phyloP scores from a whole-genome alignment of 2,797 vertebrate genomes.

The Syngnathus acus region DNA sequence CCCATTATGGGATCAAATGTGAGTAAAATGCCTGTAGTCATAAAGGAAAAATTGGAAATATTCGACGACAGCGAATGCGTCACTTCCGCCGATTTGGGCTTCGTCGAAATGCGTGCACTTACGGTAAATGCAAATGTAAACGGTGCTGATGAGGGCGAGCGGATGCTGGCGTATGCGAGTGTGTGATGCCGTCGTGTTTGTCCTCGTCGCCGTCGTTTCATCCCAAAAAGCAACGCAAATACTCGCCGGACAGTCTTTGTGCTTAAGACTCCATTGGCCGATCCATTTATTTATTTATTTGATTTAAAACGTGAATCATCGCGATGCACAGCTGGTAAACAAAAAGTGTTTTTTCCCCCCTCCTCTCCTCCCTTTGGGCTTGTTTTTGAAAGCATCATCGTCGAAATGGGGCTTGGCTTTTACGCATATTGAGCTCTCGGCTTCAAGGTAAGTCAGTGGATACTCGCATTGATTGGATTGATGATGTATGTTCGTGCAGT shows the following conservation, averaged over 20 bases:
- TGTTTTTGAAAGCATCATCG: constrained; percentile 18
- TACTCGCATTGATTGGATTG: neutral
- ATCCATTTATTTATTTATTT: neutral
- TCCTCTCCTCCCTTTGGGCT: neutral
- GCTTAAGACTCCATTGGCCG: neutral
- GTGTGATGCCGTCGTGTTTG: constrained; percentile 70
- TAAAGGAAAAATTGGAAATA: neutral
- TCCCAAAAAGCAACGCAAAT: constrained; percentile 40
- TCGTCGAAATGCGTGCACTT: constrained; percentile 54
- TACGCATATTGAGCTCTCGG: constrained; percentile 28
- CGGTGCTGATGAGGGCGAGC: constrained; percentile 71
- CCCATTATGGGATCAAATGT: too few relatives aligned
- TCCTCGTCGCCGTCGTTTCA: constrained; percentile 76
- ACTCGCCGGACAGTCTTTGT: neutral
- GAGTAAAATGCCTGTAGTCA: too few relatives aligned
- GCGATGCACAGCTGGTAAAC: constrained; percentile 10
- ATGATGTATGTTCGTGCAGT: neutral
- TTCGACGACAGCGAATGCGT: constrained; percentile 20
- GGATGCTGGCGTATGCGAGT: constrained; percentile 30
- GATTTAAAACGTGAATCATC: neutral
- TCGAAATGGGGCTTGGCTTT: constrained; percentile 43
- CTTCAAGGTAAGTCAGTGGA: constrained; percentile 34
- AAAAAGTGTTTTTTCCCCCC: constrained; percentile 9
- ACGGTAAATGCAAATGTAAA: constrained; percentile 49
- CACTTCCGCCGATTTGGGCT: constrained; percentile 4